These are phyloP conservation scores for Kryptolebias ocellatus DNA, from an alignment of 2,797 vertebrate species.

Conservation along the genomic window DNA sequence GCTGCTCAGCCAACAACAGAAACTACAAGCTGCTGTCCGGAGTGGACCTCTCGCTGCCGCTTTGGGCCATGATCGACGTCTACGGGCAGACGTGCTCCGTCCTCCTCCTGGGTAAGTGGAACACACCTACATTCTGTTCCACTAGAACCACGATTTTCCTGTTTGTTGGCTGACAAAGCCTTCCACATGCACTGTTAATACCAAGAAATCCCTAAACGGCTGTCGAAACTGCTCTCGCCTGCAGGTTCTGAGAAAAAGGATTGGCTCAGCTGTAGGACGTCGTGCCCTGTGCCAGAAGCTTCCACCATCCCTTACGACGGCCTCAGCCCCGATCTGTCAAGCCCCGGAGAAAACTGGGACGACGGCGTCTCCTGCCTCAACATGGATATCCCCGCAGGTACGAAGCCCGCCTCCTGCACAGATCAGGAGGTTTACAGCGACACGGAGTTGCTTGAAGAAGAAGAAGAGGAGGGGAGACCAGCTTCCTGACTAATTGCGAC, in stretches of 20 bases:
- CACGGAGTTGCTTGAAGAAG: no score
- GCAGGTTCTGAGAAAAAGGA: conserved; percentile 73
- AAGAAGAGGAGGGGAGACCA: no score
- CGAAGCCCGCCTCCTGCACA: neutral
- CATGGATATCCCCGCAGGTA: conserved; percentile 25
- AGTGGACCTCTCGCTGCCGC: conserved; percentile 62
- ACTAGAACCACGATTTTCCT: neutral
- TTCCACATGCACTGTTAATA: neutral
- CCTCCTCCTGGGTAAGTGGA: conserved; percentile 78
- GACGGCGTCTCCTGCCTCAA: neutral
- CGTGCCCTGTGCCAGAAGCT: no score
- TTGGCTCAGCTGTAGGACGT: neutral
- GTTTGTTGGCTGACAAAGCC: neutral
- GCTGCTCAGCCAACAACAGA: conserved; percentile 7
- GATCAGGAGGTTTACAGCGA: no score
- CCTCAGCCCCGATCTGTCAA: neutral
- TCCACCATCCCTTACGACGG: neutral
- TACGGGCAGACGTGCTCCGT: conserved; percentile 84
- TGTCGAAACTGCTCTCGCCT: conserved; percentile 5
- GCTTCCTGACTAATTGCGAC: neutral
- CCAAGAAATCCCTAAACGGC: neutral
- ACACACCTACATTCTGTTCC: neutral
- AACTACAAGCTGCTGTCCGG: conserved; percentile 32
- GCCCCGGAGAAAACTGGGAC: neutral
- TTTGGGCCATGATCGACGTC: conserved; percentile 88